Evolutionary conservation across 2,888 invertebrate genomes (phyloP), one percentile per base, ranked within the genome.

Genomic region (Octodonta nipae): DNA sequence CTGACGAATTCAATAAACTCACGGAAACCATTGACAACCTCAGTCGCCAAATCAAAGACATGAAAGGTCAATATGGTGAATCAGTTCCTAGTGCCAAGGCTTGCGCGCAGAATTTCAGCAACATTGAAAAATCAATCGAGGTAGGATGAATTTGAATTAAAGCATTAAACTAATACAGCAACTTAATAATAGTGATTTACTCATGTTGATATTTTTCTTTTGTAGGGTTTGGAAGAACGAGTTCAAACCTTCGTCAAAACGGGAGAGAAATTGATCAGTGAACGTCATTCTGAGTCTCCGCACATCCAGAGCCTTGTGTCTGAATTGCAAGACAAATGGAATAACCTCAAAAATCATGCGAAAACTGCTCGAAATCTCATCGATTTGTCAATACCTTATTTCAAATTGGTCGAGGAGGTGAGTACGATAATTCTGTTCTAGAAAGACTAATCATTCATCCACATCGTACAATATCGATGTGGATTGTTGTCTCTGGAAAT

Each of bases 61-160:
- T 76, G 43, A 69, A 71, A 47, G 75, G 73, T 33, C 75, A 78
- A 59, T 78, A 72, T 57, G 78, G 80, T 15, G 81, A 81, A 52
- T 80, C 79, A 42, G 62, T 79, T 43, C 67, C 72, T 5, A 71
- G 76, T 20, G 79, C 80, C 5, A 74, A 73, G 55, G 71, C 77
- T 32, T 76, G 77, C 26, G 75, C 78, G 4, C 62, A 72, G 43
- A 75, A 79, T 16, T 85, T 83, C 54, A 68, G 70, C 39, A 75
- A 78, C 49, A 82, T 85, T 56, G 81, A 85, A 61, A 75, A 75
- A 57, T 81, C 80, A 32, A 73, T 84, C 43, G 71, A 78, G 67
- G 82, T 84, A 62, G 63, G 62, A 2, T 5, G n/a, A n/a, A n/a
- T n/a, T n/a, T n/a, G n/a, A n/a, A n/a, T n/a, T n/a, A n/a, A n/a